Evolutionary conservation across 2,113 vertebrate species (phyloP), one percentile per base, ranked within the genome.

Genomic region (Amphilophus citrinellus): DNA sequence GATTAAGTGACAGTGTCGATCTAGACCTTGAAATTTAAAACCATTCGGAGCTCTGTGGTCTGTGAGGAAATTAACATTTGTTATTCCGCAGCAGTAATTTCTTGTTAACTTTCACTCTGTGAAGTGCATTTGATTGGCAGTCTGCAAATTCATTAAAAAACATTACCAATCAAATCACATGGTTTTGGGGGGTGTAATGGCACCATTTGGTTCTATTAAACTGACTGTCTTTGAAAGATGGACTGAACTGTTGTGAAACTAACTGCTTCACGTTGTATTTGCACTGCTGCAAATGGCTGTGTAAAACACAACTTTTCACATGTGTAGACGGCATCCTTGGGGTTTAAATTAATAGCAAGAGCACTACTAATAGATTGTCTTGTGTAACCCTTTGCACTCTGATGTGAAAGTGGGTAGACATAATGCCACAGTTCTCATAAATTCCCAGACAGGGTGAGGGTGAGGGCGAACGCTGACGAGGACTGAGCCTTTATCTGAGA

Each of bases 401-500:
- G 85, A 78, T 81, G 84, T 84, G 83, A 87, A 84, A 90, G 82
- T 18, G 24, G 30, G 44, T 30, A 13, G 80, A 57, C 81, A 85
- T 85, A 81, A 39, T 42, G 75, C 27, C 78, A 53, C 77, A 5
- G 59, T 83, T 71, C 91, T 85, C 76, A 84, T 95, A 94, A 95
- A 96, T 95, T 87, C 84, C 50, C 35, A 4, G 66, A 11, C 6
- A n/a, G n/a, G n/a, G n/a, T n/a, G 85, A 88, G 85, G 77, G 89
- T 89, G 90, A 94, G 87, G 93, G 91, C 32, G 77, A 89, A 56
- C 57, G 76, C 88, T 89, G 89, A 88, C 77, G 84, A 88, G 91
- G 91, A 84, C 80, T 77, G 35, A 86, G 90, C 91, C 87, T 94
- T 94, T 95, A 95, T 96, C 94, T 90, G 92, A 92, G 90, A 83